phyloP scores from a whole-genome alignment of 2,888 invertebrate genomes.

The Apodemia mormo region DNA sequence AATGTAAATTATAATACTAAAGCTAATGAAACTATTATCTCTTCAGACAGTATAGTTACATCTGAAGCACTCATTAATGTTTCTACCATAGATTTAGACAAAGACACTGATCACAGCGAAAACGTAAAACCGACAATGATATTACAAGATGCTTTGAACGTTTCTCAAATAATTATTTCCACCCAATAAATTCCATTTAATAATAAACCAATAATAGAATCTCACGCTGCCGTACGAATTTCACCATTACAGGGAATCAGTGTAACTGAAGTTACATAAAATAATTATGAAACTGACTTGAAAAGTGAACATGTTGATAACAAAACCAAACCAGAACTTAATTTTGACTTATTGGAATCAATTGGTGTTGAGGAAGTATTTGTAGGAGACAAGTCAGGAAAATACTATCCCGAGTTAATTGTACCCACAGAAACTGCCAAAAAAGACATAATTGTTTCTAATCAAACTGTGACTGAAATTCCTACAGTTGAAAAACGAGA shows the following conservation, averaged over 20 bases:
- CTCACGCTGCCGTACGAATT: constrained; percentile 80
- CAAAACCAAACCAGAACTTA: constrained; percentile 81
- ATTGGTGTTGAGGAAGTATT: constrained; percentile 85
- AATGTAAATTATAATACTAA: constrained; percentile 43
- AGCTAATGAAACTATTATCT: constrained; percentile 53
- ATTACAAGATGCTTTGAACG: constrained; percentile 84
- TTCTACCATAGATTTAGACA: constrained; percentile 67
- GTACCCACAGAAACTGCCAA: constrained; percentile 90
- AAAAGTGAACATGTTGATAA: constrained; percentile 66
- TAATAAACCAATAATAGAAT: constrained; percentile 68
- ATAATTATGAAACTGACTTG: constrained; percentile 82
- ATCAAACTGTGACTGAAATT: constrained; percentile 84
- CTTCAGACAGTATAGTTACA: constrained; percentile 71
- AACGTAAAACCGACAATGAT: constrained; percentile 81
- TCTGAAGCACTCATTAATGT: constrained; percentile 79
- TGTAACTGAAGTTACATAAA: constrained; percentile 84
- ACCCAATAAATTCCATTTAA: constrained; percentile 83
- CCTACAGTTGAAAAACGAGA: constrained; percentile 86
- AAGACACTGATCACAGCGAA: constrained; percentile 57
- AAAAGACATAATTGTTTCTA: constrained; percentile 84
- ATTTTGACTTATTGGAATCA: constrained; percentile 84
- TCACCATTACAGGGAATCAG: constrained; percentile 84
- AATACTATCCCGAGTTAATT: constrained; percentile 89
- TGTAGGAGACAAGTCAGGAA: constrained; percentile 87
- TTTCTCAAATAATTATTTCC: constrained; percentile 83